Evolutionary conservation across 2,797 vertebrate genomes (phyloP), one percentile per base, ranked within the genome.

Genomic region (Clarias platycephalus): DNA sequence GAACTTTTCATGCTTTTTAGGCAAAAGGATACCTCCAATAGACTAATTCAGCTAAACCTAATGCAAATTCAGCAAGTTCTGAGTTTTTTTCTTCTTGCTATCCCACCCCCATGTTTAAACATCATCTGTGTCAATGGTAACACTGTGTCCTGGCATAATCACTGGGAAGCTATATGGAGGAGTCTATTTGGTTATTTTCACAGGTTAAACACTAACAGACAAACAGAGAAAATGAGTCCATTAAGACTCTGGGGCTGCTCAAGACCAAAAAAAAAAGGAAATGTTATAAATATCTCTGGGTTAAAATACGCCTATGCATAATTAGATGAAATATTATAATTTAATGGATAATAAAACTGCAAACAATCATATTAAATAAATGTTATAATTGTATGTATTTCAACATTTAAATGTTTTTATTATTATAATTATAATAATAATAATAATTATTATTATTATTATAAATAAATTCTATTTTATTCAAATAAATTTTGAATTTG

Each of bases 21-120:
- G 28, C 16, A 55, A 20, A 57, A 53, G 28, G 26, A 75, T 72
- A 49, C 72, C 31, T 37, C 13, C 34, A 58, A 34, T n/a, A 75
- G 20, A 20, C 15, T 53, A 53, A 49, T 40, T 44, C 49, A 58
- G 28, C 26, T 0, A 34, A 24, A 53, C 6, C n/a, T 34, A 76
- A 58, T 4, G 74, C 74, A 58, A 31, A 74, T 55, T 28, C 44
- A 28, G 6, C n/a, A 57, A 28, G 44, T 49, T 12, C 9, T 6
- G 40, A 44, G 40, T 44, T 49, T 34, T 26, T 31, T 57, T 34
- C 31, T 76, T 57, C 28, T 63, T n/a, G 58, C 24, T 77, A 55
- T 58, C 55, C 60, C 20, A 24, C 28, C 44, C 28, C 28, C n/a
- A 57, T 78, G 76, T 78, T 78, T 78, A 78, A 63, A 40, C 58